Evolutionary conservation across 2,888 invertebrate species (phyloP).

Genomic region (Agriopis marginaria): DNA sequence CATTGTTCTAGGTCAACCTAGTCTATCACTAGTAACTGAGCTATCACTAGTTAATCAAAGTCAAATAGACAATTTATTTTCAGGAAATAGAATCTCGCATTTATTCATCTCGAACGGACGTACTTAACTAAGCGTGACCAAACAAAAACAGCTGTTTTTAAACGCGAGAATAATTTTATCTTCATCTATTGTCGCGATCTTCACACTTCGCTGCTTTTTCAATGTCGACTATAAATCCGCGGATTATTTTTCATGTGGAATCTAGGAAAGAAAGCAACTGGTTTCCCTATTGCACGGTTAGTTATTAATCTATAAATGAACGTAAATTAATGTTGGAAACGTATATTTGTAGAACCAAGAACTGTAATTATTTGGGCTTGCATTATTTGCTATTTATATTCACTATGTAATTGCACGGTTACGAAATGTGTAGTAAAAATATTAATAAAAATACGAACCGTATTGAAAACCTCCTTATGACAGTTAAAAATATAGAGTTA

Average conservation of each 20-base stretch:
- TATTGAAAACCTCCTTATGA: too few relatives aligned
- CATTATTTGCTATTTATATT: neutral
- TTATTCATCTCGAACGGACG: slow-evolving; percentile 27
- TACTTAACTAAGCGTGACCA: slow-evolving; percentile 20
- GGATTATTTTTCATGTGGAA: slow-evolving; percentile 4
- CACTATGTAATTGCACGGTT: too few relatives aligned
- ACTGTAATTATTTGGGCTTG: neutral
- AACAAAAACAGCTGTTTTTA: slow-evolving; percentile 36
- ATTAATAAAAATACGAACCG: too few relatives aligned
- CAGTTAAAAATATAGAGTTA: too few relatives aligned
- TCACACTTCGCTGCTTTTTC: slow-evolving; percentile 71
- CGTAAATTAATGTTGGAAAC: neutral
- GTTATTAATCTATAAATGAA: slow-evolving; percentile 1
- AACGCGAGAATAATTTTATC: slow-evolving; percentile 44
- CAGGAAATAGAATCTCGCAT: slow-evolving; percentile 26
- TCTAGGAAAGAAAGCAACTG: slow-evolving; percentile 11
- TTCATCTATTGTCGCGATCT: slow-evolving; percentile 56
- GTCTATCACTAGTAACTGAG: too few relatives aligned
- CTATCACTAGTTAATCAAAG: neutral
- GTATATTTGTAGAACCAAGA: neutral
- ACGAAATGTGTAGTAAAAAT: too few relatives aligned
- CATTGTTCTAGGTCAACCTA: too few relatives aligned
- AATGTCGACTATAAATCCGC: slow-evolving; percentile 58
- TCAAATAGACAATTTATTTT: slow-evolving; percentile 8
- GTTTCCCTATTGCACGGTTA: neutral